phyloP scores from a whole-genome alignment of 1,140 invertebrate species.

The Neodiprion pinetum region DNA sequence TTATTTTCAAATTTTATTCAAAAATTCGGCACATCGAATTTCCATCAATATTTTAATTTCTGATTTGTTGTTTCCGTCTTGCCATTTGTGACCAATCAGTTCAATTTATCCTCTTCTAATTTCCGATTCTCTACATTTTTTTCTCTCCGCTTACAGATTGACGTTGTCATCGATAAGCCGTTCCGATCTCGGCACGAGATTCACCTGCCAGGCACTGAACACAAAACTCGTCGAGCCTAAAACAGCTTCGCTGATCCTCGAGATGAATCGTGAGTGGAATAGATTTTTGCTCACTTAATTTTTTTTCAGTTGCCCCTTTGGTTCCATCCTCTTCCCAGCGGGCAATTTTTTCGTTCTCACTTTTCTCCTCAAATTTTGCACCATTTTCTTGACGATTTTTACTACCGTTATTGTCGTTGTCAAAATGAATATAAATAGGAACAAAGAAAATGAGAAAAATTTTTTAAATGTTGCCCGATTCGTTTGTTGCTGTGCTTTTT shows the following conservation, averaged over 20 bases:
- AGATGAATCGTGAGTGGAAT: conserved; percentile 81
- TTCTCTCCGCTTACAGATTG: conserved; percentile 57
- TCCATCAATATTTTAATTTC: not conserved
- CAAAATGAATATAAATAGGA: too few species aligned
- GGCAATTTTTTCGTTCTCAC: not conserved
- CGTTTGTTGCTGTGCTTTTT: not conserved
- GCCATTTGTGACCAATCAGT: conserved; percentile 16
- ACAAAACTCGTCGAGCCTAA: conserved; percentile 79
- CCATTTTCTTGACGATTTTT: too few species aligned
- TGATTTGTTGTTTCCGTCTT: conserved; percentile 21
- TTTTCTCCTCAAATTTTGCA: not conserved
- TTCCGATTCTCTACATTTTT: too few species aligned
- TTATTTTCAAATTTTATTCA: conserved; percentile 9
- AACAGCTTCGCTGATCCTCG: conserved; percentile 76
- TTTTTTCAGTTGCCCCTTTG: not conserved
- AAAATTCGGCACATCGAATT: conserved; percentile 6
- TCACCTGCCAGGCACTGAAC: conserved; percentile 86
- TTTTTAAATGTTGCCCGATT: too few species aligned
- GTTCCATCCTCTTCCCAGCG: not conserved
- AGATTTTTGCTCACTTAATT: not conserved
- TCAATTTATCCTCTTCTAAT: conserved; percentile 17
- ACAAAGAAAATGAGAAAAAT: too few species aligned
- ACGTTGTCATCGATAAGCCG: conserved; percentile 75
- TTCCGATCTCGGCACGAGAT: conserved; percentile 81
- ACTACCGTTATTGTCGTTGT: too few species aligned